phyloP scores from a whole-genome alignment of 2,888 invertebrate species.

The Hololepta plana region DNA sequence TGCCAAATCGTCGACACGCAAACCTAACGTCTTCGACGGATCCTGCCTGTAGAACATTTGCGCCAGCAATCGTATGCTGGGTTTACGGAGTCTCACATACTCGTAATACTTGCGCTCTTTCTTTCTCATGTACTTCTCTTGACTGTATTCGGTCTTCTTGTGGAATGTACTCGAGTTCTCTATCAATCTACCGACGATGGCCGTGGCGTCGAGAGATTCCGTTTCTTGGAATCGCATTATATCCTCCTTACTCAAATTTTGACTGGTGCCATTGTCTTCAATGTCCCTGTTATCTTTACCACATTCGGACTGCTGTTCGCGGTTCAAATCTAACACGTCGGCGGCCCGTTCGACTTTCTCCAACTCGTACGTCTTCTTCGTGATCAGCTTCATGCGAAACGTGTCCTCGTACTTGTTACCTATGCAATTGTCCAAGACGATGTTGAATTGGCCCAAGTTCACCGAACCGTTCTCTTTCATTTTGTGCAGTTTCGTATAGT shows the following conservation, averaged over 20 bases:
- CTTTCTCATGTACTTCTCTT: conserved; percentile 88
- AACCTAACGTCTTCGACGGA: conserved; percentile 51
- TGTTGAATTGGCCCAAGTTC: conserved; percentile 47
- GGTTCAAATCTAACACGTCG: conserved; percentile 19
- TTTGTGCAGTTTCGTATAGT: conserved; percentile 60
- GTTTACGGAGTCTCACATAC: conserved; percentile 59
- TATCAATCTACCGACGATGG: conserved; percentile 73
- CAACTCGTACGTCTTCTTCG: conserved; percentile 33
- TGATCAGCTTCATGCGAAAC: conserved; percentile 52
- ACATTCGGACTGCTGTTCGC: too few relatives aligned
- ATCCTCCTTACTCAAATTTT: conserved; percentile 65
- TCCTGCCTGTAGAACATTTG: conserved; percentile 74
- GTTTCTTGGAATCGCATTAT: conserved; percentile 62
- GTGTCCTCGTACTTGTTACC: conserved; percentile 54
- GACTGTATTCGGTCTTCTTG: conserved; percentile 78
- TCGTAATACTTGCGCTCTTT: conserved; percentile 89
- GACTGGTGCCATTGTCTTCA: conserved; percentile 59
- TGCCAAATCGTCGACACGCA: conserved; percentile 75
- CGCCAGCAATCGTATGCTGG: conserved; percentile 62
- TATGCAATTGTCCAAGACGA: conserved; percentile 47
- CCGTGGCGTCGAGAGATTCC: conserved; percentile 50
- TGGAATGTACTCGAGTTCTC: conserved; percentile 83
- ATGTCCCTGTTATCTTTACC: conserved; percentile 76
- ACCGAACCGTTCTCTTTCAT: conserved; percentile 43
- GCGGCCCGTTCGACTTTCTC: conserved; percentile 32